Base-by-base conservation (phyloP, 1,140 invertebrate genomes). In the Maniola jurtina region DNA sequence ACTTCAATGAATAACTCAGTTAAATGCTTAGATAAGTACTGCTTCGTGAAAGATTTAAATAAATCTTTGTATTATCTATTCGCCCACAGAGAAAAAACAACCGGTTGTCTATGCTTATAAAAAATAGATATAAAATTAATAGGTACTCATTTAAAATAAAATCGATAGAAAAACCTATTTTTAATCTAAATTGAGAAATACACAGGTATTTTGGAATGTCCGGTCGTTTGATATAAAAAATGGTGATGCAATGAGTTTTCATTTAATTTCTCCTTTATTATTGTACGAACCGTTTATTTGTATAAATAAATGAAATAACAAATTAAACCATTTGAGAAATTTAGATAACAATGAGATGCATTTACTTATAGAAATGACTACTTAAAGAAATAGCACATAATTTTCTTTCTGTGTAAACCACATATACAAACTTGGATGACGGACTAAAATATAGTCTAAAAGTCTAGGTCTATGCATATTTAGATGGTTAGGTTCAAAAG, bases 201-300 rank as follows among this genome's bases (percentile, higher is more conserved):
- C 55, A 58, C 57, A 66, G 58, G 16, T 61, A 63, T 25, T 36
- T 68, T 68, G 70, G 70, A 71, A 71, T 71, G 70, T 71, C 70
- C 64, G 58, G 61, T 57, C 45, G 52, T 38, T 42, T 25, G 64
- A 61, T 61, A 61, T 60, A 64, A 34, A 61, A 45, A 54, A 70
- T 55, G 38, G 34, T 48, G 56, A 66, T 66, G 55, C 40, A 16
- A 64, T 66, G 59, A 58, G 11, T 34, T 52, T 15, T 35, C 35
- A 35, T 38, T 52, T 47, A 54, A 33, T 9, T 48, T 57, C 14
- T 56, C 7, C 4, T 13, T 64, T 56, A 64, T 64, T 67, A 64
- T 67, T 64, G 58, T 59, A 68, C 54, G 56, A 47, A 36, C 52
- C 25, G 13, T 45, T 45, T 13, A 45, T 45, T 45, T 45, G 5